These are phyloP conservation scores for Elephantulus edwardii DNA, from an alignment of 2,113 vertebrate genomes.

Conservation along the genomic window DNA sequence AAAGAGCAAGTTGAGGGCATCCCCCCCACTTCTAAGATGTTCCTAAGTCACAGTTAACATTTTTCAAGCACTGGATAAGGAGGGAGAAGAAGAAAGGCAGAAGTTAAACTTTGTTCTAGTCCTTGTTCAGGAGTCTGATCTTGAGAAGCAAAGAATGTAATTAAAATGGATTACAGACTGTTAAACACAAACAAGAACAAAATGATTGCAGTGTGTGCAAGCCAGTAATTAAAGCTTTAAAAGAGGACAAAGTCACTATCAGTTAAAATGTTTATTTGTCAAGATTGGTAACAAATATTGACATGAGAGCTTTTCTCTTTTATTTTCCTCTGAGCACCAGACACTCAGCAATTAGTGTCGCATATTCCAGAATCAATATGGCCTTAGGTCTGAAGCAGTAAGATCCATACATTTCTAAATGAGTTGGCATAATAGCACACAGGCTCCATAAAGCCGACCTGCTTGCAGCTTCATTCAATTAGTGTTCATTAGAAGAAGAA, in stretches of 20 bases:
- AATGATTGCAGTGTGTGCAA: conserved; percentile 73
- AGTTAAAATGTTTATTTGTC: conserved; percentile 74
- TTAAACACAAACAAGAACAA: conserved; percentile 77
- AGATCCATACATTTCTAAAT: conserved; percentile 61
- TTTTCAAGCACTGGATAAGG: conserved; percentile 38
- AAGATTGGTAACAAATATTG: conserved; percentile 78
- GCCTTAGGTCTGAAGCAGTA: conserved; percentile 50
- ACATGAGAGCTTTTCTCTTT: conserved; percentile 58
- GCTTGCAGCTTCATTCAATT: conserved; percentile 56
- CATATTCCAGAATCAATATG: conserved; percentile 71
- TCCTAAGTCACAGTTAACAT: conserved; percentile 39
- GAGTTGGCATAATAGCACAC: conserved; percentile 37
- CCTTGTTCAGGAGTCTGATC: conserved; percentile 62
- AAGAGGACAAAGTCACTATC: conserved; percentile 72
- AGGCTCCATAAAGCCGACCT: conserved; percentile 36
- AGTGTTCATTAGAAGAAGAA: conserved; percentile 51
- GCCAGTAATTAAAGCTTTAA: conserved; percentile 77
- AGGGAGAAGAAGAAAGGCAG: background rate
- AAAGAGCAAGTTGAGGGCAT: conserved; percentile 24
- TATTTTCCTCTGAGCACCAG: conserved; percentile 58
- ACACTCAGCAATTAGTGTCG: conserved; percentile 47
- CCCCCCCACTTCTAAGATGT: conserved; percentile 50
- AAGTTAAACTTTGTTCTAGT: conserved; percentile 65
- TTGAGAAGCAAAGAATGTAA: conserved; percentile 78
- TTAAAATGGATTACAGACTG: conserved; percentile 77